Percentiles rank a stretch among this genome's conserved stretches.
phyloP scores from a whole-genome alignment of 2,113 vertebrate species.

The Notechis scutatus region DNA sequence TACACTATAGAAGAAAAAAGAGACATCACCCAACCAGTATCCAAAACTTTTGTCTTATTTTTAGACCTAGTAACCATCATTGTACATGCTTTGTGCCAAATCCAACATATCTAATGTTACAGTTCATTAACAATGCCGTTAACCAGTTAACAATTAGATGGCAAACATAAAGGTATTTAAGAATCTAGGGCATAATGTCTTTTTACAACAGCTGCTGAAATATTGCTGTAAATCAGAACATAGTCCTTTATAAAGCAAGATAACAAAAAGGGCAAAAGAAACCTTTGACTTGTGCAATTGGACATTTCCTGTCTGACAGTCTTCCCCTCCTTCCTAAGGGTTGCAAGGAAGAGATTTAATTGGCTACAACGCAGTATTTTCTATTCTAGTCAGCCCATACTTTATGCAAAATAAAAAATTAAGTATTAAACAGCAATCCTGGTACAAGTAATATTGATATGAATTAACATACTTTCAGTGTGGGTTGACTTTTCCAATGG shows the following conservation, averaged over 20 bases:
- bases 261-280: not conserved
- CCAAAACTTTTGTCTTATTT: constrained; percentile 72
- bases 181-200: constrained; percentile 50
- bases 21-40: constrained; percentile 76
- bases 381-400: constrained; percentile 61
- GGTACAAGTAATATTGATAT: constrained; percentile 36
- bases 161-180: constrained; percentile 51
- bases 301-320: not conserved
- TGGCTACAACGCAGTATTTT: constrained; percentile 8
- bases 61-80: constrained; percentile 70
- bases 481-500: constrained; percentile 30
- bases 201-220: constrained; percentile 57
- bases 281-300: not conserved
- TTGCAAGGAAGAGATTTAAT: not conserved
- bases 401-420: constrained; percentile 42
- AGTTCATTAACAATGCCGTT: constrained; percentile 23
- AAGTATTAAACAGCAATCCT: constrained; percentile 50
- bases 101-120: constrained; percentile 62
- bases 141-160: constrained; percentile 24
- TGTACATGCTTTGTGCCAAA: constrained; percentile 80
- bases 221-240: constrained; percentile 50
- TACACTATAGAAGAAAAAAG: constrained; percentile 78
- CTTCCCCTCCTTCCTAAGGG: not conserved
- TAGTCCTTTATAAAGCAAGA: not conserved
- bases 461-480: constrained; percentile 36